Conservation (phyloP, 2,888 invertebrate genomes). For the Prosopocoilus inquinatus region DNA sequence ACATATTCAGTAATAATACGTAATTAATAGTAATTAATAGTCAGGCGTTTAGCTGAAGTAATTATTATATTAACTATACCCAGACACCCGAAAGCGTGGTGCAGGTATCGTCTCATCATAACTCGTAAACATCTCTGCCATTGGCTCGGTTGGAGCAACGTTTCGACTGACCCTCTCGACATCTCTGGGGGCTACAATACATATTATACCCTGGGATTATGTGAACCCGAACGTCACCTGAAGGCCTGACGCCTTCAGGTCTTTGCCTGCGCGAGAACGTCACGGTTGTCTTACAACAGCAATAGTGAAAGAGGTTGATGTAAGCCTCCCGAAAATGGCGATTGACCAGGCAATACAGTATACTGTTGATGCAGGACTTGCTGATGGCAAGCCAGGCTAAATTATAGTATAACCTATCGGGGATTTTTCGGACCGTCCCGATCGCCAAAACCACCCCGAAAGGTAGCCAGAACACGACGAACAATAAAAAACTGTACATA, state of each 20-base stretch:
- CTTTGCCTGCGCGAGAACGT: slow-evolving; percentile 64
- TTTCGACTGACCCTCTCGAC: slow-evolving; percentile 46
- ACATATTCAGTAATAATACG: background rate
- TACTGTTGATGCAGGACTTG: slow-evolving; percentile 67
- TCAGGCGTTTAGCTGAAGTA: background rate
- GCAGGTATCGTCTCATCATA: slow-evolving; percentile 51
- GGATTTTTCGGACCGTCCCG: slow-evolving; percentile 53
- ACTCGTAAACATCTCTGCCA: slow-evolving; percentile 58
- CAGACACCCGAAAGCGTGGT: slow-evolving; percentile 40
- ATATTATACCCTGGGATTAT: slow-evolving; percentile 71
- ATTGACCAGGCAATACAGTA: slow-evolving; percentile 65
- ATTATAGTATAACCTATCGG: slow-evolving; percentile 61
- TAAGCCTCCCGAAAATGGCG: slow-evolving; percentile 69
- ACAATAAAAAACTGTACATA: slow-evolving; percentile 62
- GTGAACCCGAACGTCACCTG: slow-evolving; percentile 69
- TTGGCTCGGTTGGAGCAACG: slow-evolving; percentile 49
- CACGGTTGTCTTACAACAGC: slow-evolving; percentile 75
- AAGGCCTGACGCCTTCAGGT: slow-evolving; percentile 49
- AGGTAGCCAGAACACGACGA: slow-evolving; percentile 67
- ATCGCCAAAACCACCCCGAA: slow-evolving; percentile 61
- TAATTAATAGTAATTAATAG: too few species aligned
- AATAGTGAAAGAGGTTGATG: slow-evolving; percentile 73
- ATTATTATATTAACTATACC: slow-evolving; percentile 34
- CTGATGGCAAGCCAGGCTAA: slow-evolving; percentile 68
- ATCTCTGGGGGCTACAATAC: slow-evolving; percentile 62